Conservation (phyloP, 2,888 invertebrate genomes). For the Drosophila incognita region DNA sequence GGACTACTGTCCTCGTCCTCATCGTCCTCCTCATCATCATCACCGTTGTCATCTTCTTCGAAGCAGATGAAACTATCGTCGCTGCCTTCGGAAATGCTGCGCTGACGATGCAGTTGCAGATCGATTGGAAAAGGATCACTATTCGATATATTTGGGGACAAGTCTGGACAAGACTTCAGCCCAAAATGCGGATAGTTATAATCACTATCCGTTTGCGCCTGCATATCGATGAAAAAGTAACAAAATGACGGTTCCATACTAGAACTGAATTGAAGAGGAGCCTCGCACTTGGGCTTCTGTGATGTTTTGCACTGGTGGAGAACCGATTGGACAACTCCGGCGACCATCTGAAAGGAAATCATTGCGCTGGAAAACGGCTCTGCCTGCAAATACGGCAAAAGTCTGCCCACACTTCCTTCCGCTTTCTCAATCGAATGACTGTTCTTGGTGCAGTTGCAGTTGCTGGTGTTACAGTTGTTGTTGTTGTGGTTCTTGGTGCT, state of each 20-base stretch:
- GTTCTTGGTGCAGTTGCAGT: conserved; percentile 1
- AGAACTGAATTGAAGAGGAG: conserved; percentile 40
- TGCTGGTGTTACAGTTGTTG: conserved; percentile 1
- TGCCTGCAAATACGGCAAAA: conserved; percentile 53
- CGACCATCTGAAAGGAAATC: conserved; percentile 61
- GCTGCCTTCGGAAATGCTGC: conserved; percentile 68
- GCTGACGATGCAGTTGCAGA: conserved; percentile 46
- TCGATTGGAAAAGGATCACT: not conserved
- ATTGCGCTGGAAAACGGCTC: conserved; percentile 60
- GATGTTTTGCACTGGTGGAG: conserved; percentile 57
- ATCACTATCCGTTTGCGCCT: conserved; percentile 42
- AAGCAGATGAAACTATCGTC: conserved; percentile 73
- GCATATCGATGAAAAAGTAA: conserved; percentile 66
- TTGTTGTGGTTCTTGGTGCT: conserved; percentile 34
- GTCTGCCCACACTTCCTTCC: conserved; percentile 19
- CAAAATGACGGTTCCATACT: conserved; percentile 53
- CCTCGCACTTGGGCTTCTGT: conserved; percentile 42
- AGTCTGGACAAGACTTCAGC: conserved; percentile 41
- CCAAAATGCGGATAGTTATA: conserved; percentile 33
- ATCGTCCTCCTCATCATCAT: conserved; percentile 34
- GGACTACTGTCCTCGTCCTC: conserved; percentile 25
- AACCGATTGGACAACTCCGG: conserved; percentile 60
- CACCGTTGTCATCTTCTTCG: conserved; percentile 37
- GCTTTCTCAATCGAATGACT: conserved; percentile 22
- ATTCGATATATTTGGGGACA: conserved; percentile 37